Evolutionary conservation across 2,797 vertebrate genomes (phyloP), one percentile per base, ranked within the genome.

Genomic region (Craterocephalus amniculus): DNA sequence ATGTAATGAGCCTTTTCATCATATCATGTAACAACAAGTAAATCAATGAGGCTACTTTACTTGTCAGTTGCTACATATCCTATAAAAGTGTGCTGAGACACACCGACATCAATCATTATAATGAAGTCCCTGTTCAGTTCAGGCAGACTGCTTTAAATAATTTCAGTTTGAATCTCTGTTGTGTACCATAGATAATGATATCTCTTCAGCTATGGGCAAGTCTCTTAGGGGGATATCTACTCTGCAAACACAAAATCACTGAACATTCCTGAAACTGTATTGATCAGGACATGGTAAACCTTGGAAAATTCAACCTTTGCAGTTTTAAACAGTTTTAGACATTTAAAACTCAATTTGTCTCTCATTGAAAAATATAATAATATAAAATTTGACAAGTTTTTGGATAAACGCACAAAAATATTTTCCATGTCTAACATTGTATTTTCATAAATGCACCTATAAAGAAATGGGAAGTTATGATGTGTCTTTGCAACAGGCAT

Each of bases 101-200:
- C 20, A 11, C 14, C 22, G 49, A 20, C 2, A 48, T n/a, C 24
- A 48, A 65, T 26, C 32, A 38, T 51, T 18, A 18, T 11, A 35
- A 35, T 16, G 0, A 12, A 63, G 6, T 2, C 8, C 4, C 34
- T 45, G 14, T 34, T 14, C n/a, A 13, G 67, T 45, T 63, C 43
- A 63, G 22, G 43, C 22, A 51, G 36, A 11, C 43, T 35, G 7
- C 4, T 40, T 10, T 45, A 20, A 43, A 20, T 43, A 6, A n/a
- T 67, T n/a, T 8, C 20, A 52, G 26, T 55, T 49, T 54, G 40
- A 24, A 40, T 34, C 27, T 34, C 13, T 31, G 11, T n/a, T 18
- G 8, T 6, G 64, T 72, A 74, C 72, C n/a, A 2, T 58, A 71
- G 79, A 87, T 84, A 76, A 76, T 31, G 48, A 12, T 43, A 55